Conservation (phyloP, 2,113 vertebrate species). For the Mesoclemmys tuberculata region DNA sequence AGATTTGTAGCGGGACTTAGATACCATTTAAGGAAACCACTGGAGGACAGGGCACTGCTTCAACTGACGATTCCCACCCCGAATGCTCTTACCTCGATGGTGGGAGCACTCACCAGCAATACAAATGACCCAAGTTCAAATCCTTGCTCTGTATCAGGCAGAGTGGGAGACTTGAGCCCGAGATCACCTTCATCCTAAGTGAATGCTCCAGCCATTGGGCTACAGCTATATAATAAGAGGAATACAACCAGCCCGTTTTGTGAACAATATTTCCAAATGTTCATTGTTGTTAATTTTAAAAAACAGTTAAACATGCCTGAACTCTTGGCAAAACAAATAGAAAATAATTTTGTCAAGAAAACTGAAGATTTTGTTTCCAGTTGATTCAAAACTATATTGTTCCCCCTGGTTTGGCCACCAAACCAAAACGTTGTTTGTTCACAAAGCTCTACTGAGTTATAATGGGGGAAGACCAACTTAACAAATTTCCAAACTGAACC, state of each 20-base stretch:
- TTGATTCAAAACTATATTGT: not conserved
- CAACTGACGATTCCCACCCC: not conserved
- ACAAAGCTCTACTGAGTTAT: not conserved
- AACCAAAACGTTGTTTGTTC: not conserved
- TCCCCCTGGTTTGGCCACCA: not conserved
- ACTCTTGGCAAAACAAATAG: not conserved
- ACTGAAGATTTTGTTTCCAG: not conserved
- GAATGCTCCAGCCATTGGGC: not conserved
- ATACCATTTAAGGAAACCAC: not conserved
- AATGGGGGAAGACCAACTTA: accelerated
- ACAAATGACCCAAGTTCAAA: not conserved
- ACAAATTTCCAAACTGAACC: not conserved
- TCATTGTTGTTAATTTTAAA: not conserved
- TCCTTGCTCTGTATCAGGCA: not conserved
- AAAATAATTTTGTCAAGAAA: not conserved
- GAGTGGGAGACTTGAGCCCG: not conserved
- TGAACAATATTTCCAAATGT: not conserved
- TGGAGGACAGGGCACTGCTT: not conserved
- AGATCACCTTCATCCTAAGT: not conserved
- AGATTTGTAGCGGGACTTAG: not conserved
- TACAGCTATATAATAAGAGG: not conserved
- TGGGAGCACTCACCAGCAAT: not conserved
- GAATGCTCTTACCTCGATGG: not conserved
- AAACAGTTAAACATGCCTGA: not conserved
- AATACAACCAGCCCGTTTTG: not conserved